A percentile compares a stretch with the other conserved stretches of the same genome.
phyloP scores from a whole-genome alignment of 2,797 vertebrate species.

The Danio tinwini region DNA sequence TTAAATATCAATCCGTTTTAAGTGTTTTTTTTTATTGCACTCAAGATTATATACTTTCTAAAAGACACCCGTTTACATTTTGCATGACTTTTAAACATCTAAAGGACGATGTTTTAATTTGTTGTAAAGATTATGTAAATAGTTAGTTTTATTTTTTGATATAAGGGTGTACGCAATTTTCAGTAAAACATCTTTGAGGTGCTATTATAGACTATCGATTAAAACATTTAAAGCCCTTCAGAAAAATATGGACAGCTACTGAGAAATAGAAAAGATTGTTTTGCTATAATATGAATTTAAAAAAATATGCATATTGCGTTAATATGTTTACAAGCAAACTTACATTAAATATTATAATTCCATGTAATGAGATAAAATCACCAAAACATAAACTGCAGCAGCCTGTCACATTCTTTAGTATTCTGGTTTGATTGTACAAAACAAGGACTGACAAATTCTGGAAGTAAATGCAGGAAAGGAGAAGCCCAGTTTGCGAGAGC shows the following conservation, averaged over 20 bases:
- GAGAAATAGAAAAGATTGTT: slow-evolving; percentile 39
- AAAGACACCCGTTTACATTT: neutral
- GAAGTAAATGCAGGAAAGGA: slow-evolving; percentile 37
- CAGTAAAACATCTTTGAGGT: no score
- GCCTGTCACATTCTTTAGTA: neutral
- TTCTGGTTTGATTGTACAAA: neutral
- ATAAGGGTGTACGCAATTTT: neutral
- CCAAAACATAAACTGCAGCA: neutral
- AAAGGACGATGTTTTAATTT: neutral
- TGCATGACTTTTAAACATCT: neutral
- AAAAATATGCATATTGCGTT: no score
- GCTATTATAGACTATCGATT: no score
- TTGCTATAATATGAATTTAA: no score
- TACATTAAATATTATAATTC: neutral
- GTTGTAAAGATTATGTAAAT: slow-evolving; percentile 6
- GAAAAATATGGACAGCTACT: slow-evolving; percentile 69
- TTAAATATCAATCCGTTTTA: neutral
- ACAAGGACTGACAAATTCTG: slow-evolving; percentile 58
- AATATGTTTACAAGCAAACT: neutral
- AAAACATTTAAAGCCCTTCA: slow-evolving; percentile 61
- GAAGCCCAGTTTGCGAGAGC: slow-evolving; percentile 67
- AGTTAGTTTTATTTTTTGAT: neutral
- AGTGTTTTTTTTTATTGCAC: neutral
- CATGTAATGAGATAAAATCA: neutral
- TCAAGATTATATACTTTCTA: no score